A percentile compares a stretch with the other conserved stretches of the same genome.
Evolutionary conservation across 2,113 vertebrate species (phyloP).

Genomic region (Neodontobutis hainanensis): DNA sequence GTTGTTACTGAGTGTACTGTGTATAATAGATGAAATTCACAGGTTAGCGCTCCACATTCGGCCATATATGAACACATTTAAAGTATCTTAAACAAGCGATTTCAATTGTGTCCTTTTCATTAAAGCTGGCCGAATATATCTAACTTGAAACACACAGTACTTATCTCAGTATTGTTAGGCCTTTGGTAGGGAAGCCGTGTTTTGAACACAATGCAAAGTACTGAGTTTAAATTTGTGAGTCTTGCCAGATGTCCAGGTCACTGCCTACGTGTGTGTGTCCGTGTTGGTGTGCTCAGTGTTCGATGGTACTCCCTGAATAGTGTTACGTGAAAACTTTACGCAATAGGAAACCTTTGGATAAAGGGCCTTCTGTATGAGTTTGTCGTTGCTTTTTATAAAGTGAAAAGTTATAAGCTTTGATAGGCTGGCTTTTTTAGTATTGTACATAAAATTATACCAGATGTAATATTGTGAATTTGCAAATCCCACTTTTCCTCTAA

Average conservation of each 20-base stretch:
- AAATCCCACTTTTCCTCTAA: constrained; percentile 30
- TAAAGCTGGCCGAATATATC: constrained; percentile 6
- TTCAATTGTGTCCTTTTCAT: constrained; percentile 33
- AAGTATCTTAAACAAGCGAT: constrained; percentile 21
- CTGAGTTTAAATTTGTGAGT: constrained; percentile 41
- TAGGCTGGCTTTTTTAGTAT: constrained; percentile 64
- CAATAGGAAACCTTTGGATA: constrained; percentile 70
- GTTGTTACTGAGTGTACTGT: constrained; percentile 35
- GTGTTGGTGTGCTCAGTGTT: constrained; percentile 64
- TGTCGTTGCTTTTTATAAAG: constrained; percentile 64
- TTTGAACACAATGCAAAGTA: constrained; percentile 24
- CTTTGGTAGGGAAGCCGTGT: constrained; percentile 5
- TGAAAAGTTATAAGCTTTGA: constrained; percentile 66
- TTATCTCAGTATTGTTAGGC: constrained; percentile 17
- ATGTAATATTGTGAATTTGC: constrained; percentile 64
- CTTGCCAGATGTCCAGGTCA: constrained; percentile 58
- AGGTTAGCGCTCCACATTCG: constrained; percentile 24
- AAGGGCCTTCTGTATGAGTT: constrained; percentile 65
- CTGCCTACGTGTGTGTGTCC: constrained; percentile 64
- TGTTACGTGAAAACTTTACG: constrained; percentile 64
- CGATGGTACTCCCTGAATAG: constrained; percentile 69
- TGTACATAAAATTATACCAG: constrained; percentile 71
- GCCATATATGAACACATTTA: constrained; percentile 23
- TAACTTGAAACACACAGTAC: constrained; percentile 17
- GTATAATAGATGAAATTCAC: not conserved